Evolutionary conservation across 2,888 invertebrate species (phyloP).

Genomic region (Pteria penguin): DNA sequence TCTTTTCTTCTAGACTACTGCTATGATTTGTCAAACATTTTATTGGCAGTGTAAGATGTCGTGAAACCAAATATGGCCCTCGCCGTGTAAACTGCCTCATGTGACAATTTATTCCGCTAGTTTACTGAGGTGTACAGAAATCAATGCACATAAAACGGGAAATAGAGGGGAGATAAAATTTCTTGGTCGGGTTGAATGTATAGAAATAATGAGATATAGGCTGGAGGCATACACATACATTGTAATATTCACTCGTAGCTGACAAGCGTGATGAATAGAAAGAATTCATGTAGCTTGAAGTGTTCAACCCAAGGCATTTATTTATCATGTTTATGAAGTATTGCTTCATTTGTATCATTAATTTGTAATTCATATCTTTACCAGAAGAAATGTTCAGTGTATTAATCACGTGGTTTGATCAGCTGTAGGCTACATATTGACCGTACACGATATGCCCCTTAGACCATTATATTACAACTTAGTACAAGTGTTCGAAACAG

Average conservation of each 20-base stretch:
- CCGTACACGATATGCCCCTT: no score
- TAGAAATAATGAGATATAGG: conserved; percentile 20
- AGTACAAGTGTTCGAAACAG: no score
- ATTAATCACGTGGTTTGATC: no score
- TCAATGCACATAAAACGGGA: conserved; percentile 40
- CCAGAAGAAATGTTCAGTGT: not conserved
- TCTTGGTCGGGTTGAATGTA: conserved; percentile 20
- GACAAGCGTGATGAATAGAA: conserved; percentile 13
- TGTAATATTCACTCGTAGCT: conserved; percentile 17
- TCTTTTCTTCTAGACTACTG: conserved; percentile 9
- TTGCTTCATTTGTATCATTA: not conserved
- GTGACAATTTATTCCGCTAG: conserved; percentile 31
- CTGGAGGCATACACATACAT: conserved; percentile 16
- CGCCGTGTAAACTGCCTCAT: conserved; percentile 1
- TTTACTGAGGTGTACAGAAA: conserved; percentile 33
- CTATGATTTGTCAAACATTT: not conserved
- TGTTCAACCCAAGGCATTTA: conserved; percentile 21
- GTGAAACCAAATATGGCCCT: conserved; percentile 35
- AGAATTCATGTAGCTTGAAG: conserved; percentile 11
- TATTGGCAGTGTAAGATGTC: conserved; percentile 8
- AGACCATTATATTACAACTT: no score
- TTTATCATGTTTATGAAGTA: not conserved
- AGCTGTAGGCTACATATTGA: no score
- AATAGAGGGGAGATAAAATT: conserved; percentile 35
- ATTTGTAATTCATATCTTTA: not conserved